Evolutionary conservation across 2,113 vertebrate genomes (phyloP).

Genomic region (Takifugu flavidus): DNA sequence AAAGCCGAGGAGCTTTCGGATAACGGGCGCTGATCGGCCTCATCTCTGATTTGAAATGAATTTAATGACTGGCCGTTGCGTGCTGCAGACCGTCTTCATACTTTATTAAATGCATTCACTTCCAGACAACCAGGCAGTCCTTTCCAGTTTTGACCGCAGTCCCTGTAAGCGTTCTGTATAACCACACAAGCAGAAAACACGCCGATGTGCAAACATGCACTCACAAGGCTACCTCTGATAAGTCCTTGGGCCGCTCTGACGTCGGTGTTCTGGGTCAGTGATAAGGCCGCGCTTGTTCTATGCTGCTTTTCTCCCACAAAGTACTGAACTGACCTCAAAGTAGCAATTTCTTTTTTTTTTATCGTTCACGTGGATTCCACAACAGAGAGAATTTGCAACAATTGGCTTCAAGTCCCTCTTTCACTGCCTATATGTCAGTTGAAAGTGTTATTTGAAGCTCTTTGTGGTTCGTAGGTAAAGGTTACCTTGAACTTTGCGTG

Average conservation of each 20-base stretch:
- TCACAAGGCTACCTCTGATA: conserved; percentile 38
- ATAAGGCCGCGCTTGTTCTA: conserved; percentile 55
- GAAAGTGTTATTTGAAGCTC: neutral
- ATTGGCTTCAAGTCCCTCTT: too few relatives aligned
- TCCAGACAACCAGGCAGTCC: neutral
- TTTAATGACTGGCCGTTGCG: neutral
- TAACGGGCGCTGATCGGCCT: neutral
- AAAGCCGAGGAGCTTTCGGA: neutral
- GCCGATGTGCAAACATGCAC: conserved; percentile 9
- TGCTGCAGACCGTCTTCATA: too few relatives aligned
- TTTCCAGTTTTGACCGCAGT: neutral
- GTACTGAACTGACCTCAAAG: conserved; percentile 12
- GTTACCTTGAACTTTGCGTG: too few relatives aligned
- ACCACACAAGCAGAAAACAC: conserved; percentile 2
- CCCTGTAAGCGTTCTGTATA: neutral
- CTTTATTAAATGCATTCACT: conserved; percentile 6
- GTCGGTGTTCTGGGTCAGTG: conserved; percentile 46
- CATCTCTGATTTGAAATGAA: neutral
- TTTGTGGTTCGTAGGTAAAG: too few relatives aligned
- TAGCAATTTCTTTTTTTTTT: neutral
- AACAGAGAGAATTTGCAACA: too few relatives aligned
- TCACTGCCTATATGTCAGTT: neutral
- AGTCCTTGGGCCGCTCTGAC: conserved; percentile 40
- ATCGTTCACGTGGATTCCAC: too few relatives aligned
- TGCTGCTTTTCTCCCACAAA: conserved; percentile 32